Conservation (phyloP, 2,888 invertebrate species). For the Marronus borbonicus region DNA sequence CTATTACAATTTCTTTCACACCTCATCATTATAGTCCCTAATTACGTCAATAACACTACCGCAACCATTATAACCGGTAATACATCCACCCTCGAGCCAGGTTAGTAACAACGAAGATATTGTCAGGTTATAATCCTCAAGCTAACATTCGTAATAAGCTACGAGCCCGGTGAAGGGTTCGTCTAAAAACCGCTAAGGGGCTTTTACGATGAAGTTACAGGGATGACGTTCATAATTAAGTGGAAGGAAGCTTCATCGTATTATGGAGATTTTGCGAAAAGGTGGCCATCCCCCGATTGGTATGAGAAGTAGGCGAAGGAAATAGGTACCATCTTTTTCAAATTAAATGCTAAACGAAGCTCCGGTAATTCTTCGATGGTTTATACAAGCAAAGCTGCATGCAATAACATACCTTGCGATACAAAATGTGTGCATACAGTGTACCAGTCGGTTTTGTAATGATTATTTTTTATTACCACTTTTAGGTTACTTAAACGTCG, state of each 20-base stretch:
- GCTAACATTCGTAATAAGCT: neutral
- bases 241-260: neutral
- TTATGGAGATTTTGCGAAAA: no score
- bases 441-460: no score
- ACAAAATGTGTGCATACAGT: no score
- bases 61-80: neutral
- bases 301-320: no score
- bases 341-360: no score
- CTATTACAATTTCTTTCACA: neutral
- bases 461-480: no score
- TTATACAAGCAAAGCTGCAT: no score
- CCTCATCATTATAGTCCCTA: neutral
- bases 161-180: neutral
- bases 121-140: neutral
- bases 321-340: no score
- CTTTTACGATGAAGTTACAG: neutral
- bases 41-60: neutral
- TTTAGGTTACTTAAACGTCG: no score
- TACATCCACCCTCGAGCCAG: neutral
- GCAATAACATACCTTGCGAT: no score
- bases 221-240: conserved; percentile 14
- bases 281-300: neutral
- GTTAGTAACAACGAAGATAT: neutral
- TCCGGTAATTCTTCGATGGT: no score
- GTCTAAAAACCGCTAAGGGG: conserved; percentile 1